Conservation (phyloP, 2,888 invertebrate genomes). For the Halictus ligatus region DNA sequence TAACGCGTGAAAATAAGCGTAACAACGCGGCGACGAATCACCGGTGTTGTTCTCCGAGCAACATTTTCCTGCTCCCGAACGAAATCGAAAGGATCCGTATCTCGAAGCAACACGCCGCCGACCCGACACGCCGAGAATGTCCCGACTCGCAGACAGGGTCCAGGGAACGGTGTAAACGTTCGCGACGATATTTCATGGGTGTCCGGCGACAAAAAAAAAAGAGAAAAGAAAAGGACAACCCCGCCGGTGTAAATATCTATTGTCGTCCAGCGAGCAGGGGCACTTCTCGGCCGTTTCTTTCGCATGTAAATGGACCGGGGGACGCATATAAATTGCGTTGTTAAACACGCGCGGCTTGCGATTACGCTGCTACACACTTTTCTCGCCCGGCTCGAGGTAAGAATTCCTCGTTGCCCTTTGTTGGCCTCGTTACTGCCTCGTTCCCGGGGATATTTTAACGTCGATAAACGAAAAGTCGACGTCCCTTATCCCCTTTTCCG, state of each 20-base stretch:
- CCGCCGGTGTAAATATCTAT: slow-evolving; percentile 50
- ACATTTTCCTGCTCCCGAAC: background rate
- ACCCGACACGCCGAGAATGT: background rate
- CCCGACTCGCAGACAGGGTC: background rate
- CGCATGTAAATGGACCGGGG: slow-evolving; percentile 53
- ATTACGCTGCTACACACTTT: slow-evolving; percentile 25
- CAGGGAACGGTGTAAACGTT: background rate
- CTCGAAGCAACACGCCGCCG: background rate
- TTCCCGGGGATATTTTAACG: slow-evolving; percentile 11
- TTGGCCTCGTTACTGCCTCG: background rate
- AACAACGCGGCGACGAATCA: too few species aligned
- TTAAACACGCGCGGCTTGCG: slow-evolving; percentile 49
- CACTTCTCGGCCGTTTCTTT: slow-evolving; percentile 40
- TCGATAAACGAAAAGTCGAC: background rate
- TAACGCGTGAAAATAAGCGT: too few species aligned
- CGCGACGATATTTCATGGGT: slow-evolving; percentile 6
- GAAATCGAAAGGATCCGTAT: background rate
- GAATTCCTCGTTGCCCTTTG: slow-evolving; percentile 12
- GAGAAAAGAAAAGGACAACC: background rate
- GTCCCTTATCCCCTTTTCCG: background rate
- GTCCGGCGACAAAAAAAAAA: background rate
- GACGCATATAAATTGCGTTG: slow-evolving; percentile 61
- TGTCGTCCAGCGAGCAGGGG: slow-evolving; percentile 31
- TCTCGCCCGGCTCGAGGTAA: background rate
- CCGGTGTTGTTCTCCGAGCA: background rate